Conservation (phyloP, 2,888 invertebrate species). For the Phania funesta region DNA sequence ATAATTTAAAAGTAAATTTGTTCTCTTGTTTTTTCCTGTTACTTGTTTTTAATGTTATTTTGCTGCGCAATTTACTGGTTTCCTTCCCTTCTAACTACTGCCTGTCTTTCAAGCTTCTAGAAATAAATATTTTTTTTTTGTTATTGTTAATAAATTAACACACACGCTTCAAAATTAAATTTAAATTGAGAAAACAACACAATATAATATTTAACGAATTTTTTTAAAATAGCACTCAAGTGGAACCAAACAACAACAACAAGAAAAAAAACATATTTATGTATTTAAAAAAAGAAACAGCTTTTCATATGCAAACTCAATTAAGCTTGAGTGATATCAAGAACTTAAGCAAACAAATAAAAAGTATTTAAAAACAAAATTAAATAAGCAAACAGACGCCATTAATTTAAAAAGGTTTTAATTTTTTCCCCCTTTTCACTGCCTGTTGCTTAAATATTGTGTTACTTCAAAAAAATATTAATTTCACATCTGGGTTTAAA, state of each 20-base stretch:
- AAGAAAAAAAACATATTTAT: background rate
- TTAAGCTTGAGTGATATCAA: slow-evolving; percentile 20
- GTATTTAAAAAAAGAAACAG: background rate
- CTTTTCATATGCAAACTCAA: slow-evolving; percentile 42
- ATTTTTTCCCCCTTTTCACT: background rate
- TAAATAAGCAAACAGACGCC: slow-evolving; percentile 28
- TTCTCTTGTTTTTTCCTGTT: too few relatives aligned
- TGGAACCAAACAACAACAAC: too few relatives aligned
- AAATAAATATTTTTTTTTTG: background rate
- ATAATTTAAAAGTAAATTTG: too few relatives aligned
- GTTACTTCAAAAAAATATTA: background rate
- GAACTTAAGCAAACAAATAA: background rate
- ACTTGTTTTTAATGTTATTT: background rate
- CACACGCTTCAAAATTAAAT: too few relatives aligned
- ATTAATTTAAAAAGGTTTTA: slow-evolving; percentile 17
- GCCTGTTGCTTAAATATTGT: background rate
- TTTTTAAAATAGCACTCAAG: slow-evolving; percentile 23
- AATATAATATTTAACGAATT: background rate
- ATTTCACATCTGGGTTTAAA: background rate
- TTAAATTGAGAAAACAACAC: too few relatives aligned
- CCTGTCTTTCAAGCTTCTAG: slow-evolving; percentile 17
- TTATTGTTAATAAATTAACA: background rate
- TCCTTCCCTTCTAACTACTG: background rate
- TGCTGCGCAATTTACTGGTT: slow-evolving; percentile 40
- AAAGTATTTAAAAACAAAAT: background rate